Base-by-base conservation (phyloP, 2,797 vertebrate genomes). In the Poeciliopsis infans region DNA sequence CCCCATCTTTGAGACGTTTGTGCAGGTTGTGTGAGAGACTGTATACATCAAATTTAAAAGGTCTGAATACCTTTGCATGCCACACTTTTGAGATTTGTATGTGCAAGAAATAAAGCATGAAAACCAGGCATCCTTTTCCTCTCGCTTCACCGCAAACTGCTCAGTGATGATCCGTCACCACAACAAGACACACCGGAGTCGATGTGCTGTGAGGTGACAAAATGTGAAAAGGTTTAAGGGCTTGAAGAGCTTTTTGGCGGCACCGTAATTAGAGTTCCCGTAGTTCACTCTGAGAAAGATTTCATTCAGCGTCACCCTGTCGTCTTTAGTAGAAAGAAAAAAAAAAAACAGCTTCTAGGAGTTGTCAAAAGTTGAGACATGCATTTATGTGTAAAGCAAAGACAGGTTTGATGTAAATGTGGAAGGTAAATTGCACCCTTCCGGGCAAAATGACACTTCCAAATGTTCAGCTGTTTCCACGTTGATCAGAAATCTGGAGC, bases 401-500 rank as follows among this genome's bases (percentile, higher is more conserved):
- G 20, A 20, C 15, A 25, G 43, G 3, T 7, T 46, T 45, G 43
- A 23, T 66, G 74, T 43, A 36, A 76, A 68, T 15, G 61, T 31
- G 36, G 7, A 20, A 53, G 31, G 41, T 31, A 46, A 75, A 25
- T 25, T 55, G 11, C 36, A 8, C 36, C 15, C 15, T 59, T 74
- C 74, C 31, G 72, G 25, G 81, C 33, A 51, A 68, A 61, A 25
- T 51, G 8, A 57, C 2, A 15, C 20, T 68, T 70, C 66, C 36
- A 76, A 31, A 79, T 51, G 15, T 80, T 55, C 36, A 31, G 57
- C 80, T 72, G 76, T 84, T 85, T 88, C 69, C 16, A 71, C 83
- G 72, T n/a, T 4, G 11, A 39, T 72, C n/a, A 61, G 57, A 39
- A 79, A 49, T 59, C 41, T 57, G 55, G 16, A 79, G 46, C 20